These are phyloP conservation scores for Drosophila putrida DNA, from an alignment of 2,888 invertebrate genomes.

Conservation along the genomic window DNA sequence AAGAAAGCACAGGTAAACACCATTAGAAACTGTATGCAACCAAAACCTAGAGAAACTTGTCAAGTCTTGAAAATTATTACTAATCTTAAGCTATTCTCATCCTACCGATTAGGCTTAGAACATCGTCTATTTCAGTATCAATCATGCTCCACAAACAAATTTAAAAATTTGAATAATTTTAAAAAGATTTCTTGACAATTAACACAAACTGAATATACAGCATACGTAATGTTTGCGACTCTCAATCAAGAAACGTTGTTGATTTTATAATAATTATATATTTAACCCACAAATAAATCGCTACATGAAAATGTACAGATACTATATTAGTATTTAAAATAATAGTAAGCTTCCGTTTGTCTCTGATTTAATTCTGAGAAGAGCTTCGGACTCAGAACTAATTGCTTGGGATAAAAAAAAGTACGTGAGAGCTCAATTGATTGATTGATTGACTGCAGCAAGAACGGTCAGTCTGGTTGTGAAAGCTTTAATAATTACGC, in stretches of 20 bases:
- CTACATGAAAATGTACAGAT: neutral
- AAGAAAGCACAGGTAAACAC: constrained; percentile 2
- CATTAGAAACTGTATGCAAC: neutral
- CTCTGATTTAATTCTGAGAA: neutral
- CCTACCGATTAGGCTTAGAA: constrained; percentile 3
- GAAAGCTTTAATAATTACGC: neutral
- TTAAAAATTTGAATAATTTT: neutral
- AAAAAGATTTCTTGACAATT: neutral
- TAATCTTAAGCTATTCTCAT: neutral
- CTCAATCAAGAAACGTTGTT: neutral
- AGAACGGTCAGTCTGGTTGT: neutral
- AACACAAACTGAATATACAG: neutral
- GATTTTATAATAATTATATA: neutral
- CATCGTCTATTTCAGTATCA: neutral
- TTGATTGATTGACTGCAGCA: neutral
- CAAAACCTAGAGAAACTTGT: neutral
- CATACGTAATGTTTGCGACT: neutral
- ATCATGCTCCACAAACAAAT: neutral
- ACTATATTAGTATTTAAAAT: neutral
- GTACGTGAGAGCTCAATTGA: too few relatives aligned
- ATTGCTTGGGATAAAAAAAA: too few relatives aligned
- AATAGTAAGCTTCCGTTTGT: neutral
- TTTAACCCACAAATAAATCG: neutral
- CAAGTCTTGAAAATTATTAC: neutral
- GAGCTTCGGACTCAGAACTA: too few relatives aligned